Evolutionary conservation across 2,888 invertebrate species (phyloP), one percentile per base, ranked within the genome.

Genomic region (Drosophila pegasa): DNA sequence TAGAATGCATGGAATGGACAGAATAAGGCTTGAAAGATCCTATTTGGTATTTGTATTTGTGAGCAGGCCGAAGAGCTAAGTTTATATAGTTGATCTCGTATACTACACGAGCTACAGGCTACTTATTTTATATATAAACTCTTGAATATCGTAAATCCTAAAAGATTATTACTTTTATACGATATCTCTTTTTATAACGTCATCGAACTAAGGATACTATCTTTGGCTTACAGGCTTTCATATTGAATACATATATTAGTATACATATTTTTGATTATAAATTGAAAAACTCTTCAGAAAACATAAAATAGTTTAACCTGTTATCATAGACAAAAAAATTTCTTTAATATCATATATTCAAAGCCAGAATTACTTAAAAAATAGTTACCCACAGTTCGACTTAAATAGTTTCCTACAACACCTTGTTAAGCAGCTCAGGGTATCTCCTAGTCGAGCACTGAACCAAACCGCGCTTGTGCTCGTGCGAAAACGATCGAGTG

Each of bases 401-500:
- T 20, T 1, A 2, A 40, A 6, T 18, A 38, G 10, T 4, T 22
- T 1, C 3, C 5, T 3, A 3, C 16, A 37, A 4, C 18, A 18
- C 9, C 37, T 9, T 10, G 6, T 3, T 14, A 16, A 0, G 2
- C 8, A 22, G 6, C 41, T 7, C 7, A 27, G 29, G 45, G 45
- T 29, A 45, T 29, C 18, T 45, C 12, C 6, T 18, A 45, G 27
- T 29, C 45, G 29, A 18, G 6, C 18, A 29, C 7, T 18, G 16
- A 29, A 12, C 10, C 16, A 6, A n/a, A 25, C 25, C 35, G 9
- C 16, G 9, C 16, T 18, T 37, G 38, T 29, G 16, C 7, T 61
- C 66, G 47, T 57, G 63, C 64, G 61, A 57, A 45, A 50, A 48
- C 63, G 62, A 60, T 48, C 75, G 47, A 52, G 51, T 40, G 35